phyloP scores from a whole-genome alignment of 2,888 invertebrate species.

The Fabriciana adippe region DNA sequence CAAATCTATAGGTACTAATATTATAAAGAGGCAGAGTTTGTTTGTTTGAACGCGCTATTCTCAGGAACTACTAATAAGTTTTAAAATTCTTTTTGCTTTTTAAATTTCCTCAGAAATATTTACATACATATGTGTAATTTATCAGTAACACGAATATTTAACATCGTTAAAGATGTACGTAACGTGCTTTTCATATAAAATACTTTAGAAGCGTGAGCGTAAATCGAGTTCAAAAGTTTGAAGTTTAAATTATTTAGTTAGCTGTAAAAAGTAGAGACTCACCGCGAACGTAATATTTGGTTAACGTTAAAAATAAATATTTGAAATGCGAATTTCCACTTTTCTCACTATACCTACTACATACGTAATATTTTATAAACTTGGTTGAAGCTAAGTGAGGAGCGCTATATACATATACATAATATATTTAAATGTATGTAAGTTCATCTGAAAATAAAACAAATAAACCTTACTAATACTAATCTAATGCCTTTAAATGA shows the following conservation, averaged over 20 bases:
- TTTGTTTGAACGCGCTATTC: too few species aligned
- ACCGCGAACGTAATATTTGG: constrained; percentile 16
- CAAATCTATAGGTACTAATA: too few species aligned
- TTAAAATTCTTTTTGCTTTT: not conserved
- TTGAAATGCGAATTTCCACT: too few species aligned
- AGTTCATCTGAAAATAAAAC: too few species aligned
- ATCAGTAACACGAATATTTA: not conserved
- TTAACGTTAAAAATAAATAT: constrained; percentile 1
- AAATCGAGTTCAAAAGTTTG: constrained; percentile 21
- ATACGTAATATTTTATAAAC: not conserved
- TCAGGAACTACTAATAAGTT: too few species aligned
- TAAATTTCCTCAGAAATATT: not conserved
- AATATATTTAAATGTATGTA: too few species aligned
- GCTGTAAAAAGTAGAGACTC: constrained; percentile 19
- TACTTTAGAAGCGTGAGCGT: constrained; percentile 12
- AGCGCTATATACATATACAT: too few species aligned
- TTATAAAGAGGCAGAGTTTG: too few species aligned
- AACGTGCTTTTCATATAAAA: constrained; percentile 18
- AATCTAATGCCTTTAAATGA: too few species aligned
- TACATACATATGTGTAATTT: not conserved
- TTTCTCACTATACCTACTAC: too few species aligned
- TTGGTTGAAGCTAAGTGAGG: too few species aligned
- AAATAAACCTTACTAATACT: too few species aligned
- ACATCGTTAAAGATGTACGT: constrained; percentile 1
- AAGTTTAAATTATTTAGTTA: constrained; percentile 23